A percentile compares a stretch with the other conserved stretches of the same genome.
Evolutionary conservation across 2,888 invertebrate species (phyloP).

Genomic region (Himalopsyche tibetana): DNA sequence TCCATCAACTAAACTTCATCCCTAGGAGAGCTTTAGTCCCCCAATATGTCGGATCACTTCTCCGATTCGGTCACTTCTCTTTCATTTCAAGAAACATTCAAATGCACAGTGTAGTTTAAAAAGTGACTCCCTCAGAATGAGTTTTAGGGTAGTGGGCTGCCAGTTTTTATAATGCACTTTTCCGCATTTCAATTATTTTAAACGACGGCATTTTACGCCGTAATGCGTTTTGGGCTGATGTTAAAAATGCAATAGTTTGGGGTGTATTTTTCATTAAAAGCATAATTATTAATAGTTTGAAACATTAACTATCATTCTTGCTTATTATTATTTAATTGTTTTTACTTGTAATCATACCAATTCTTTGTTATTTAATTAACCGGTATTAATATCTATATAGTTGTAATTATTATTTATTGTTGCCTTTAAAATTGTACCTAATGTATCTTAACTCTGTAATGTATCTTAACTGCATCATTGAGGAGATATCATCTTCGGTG

Average conservation of each 20-base stretch:
- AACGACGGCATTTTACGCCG: conserved; percentile 61
- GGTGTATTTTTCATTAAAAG: background rate
- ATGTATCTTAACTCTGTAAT: no score
- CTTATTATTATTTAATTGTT: no score
- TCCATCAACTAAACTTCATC: conserved; percentile 4
- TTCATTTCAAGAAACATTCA: background rate
- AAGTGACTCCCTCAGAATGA: conserved; percentile 51
- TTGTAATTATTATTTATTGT: no score
- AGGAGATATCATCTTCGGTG: no score
- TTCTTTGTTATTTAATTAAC: no score
- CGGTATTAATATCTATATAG: no score
- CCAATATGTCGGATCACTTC: background rate
- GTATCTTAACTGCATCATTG: no score
- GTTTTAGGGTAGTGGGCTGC: conserved; percentile 50
- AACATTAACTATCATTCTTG: no score
- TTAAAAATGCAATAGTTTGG: conserved; percentile 15
- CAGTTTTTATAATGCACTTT: conserved; percentile 63
- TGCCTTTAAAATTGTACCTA: no score
- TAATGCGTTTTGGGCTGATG: conserved; percentile 51
- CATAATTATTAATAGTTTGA: no score
- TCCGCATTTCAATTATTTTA: conserved; percentile 65
- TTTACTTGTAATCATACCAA: no score
- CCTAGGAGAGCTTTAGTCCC: background rate
- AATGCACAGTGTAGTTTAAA: background rate
- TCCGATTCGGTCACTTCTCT: conserved; percentile 18